Conservation (phyloP, 2,113 vertebrate species). For the human region DNA sequence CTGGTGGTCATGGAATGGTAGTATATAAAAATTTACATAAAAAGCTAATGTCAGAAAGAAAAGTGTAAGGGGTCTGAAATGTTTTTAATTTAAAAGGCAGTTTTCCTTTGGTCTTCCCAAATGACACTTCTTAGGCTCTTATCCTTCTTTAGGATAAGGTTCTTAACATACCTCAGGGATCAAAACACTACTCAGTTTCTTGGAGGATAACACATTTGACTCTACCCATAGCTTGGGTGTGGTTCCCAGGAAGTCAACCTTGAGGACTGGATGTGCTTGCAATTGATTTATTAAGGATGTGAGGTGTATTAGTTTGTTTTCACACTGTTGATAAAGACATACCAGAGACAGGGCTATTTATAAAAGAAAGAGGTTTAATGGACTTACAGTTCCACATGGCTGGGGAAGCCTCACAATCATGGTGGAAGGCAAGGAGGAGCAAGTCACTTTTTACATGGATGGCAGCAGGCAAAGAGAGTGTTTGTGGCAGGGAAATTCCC, state of each 20-base stretch:
- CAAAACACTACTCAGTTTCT: neutral
- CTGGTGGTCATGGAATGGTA: neutral
- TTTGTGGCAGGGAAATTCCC: no score
- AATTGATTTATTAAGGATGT: neutral
- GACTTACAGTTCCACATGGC: no score
- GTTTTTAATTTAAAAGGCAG: neutral
- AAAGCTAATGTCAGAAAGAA: neutral
- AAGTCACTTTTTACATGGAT: no score
- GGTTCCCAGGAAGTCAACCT: neutral
- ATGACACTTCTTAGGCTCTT: neutral
- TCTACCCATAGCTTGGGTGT: neutral
- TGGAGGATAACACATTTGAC: slow-evolving; percentile 9
- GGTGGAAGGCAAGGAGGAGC: no score
- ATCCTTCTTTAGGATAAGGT: neutral
- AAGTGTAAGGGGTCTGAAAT: neutral
- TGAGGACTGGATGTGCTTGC: neutral
- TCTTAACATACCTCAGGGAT: neutral
- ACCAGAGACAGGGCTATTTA: no score
- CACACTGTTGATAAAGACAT: no score
- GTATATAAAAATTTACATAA: neutral
- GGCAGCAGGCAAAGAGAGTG: no score
- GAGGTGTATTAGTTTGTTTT: no score
- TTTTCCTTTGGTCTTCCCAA: neutral
- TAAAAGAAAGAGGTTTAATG: no score
- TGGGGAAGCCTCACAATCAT: no score